phyloP scores from a whole-genome alignment of 2,113 vertebrate genomes.

The Pitta sordida region DNA sequence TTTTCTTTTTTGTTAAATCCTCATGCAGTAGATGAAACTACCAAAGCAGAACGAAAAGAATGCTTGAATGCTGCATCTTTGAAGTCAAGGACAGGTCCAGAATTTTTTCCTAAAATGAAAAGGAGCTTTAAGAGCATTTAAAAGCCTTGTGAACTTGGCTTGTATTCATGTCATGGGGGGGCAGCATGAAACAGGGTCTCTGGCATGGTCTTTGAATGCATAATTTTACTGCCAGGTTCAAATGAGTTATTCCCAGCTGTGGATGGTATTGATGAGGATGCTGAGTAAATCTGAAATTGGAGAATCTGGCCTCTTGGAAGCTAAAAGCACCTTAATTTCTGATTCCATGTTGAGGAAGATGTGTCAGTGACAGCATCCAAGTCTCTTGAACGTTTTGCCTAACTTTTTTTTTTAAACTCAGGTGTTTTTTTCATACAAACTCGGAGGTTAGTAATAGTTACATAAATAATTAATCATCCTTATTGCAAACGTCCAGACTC shows the following conservation, averaged over 20 bases:
- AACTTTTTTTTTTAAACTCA: background rate
- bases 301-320: background rate
- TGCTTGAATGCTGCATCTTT: background rate
- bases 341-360: background rate
- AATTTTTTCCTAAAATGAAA: background rate
- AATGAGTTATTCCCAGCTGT: background rate
- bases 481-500: background rate
- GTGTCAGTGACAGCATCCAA: background rate
- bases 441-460: background rate
- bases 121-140: background rate
- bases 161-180: background rate
- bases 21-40: background rate
- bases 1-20: background rate
- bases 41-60: background rate
- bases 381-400: background rate
- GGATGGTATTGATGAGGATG: background rate
- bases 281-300: background rate
- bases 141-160: background rate
- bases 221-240: background rate
- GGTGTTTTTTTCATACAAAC: background rate
- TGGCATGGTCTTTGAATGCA: background rate
- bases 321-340: background rate
- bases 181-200: background rate
- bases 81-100: background rate
- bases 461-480: background rate